Percentiles rank a stretch among this genome's conserved stretches.
These are phyloP conservation scores for Acanthopleura granulata DNA, from an alignment of 2,888 invertebrate genomes.

Conservation along the genomic window DNA sequence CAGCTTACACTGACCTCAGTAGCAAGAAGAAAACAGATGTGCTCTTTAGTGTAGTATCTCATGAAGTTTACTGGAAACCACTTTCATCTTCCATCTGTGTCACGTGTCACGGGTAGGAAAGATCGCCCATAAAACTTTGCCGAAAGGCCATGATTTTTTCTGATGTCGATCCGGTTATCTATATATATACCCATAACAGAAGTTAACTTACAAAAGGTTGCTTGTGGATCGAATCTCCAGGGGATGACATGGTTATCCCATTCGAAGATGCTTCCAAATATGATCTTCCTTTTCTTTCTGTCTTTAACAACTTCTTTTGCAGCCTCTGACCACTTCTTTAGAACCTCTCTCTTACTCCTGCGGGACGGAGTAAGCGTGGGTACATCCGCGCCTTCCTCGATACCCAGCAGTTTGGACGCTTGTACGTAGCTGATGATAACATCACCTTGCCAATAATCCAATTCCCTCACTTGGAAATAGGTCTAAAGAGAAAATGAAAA, in stretches of 20 bases:
- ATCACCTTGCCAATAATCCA: neutral
- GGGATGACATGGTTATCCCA: conserved; percentile 1
- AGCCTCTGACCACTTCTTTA: neutral
- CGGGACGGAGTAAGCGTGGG: neutral
- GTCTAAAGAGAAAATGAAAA: neutral
- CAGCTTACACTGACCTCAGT: no score
- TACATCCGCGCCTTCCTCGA: neutral
- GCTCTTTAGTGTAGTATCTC: no score
- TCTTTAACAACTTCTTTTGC: neutral
- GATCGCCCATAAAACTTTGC: no score
- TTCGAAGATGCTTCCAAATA: neutral
- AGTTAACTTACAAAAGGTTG: neutral
- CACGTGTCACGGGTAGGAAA: no score
- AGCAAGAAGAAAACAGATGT: no score
- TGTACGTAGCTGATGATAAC: neutral
- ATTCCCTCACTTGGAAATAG: neutral
- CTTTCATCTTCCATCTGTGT: no score
- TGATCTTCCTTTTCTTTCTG: conserved; percentile 1
- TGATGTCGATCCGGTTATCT: no score
- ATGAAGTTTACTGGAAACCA: no score
- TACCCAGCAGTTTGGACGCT: neutral
- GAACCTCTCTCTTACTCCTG: neutral
- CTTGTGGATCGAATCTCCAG: conserved; percentile 1
- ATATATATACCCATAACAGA: no score
- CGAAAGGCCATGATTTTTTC: no score